Base-by-base conservation (phyloP, 2,113 vertebrate genomes). In the Poeciliopsis retropinna region DNA sequence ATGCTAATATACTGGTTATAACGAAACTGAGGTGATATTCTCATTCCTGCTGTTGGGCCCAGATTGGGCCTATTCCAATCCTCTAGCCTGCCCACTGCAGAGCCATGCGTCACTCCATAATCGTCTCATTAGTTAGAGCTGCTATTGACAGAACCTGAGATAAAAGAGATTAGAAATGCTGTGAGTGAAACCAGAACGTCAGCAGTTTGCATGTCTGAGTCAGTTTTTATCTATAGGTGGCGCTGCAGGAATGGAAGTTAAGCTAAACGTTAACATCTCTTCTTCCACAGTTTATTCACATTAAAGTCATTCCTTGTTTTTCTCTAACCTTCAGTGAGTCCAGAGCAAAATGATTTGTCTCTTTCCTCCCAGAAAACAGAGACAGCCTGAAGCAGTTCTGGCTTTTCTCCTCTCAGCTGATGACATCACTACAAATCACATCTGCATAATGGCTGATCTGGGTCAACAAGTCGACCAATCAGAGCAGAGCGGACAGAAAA, bases 111-210 rank as follows among this genome's bases (percentile, higher is more conserved):
- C 89, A 81, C 85, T 87, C 87, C 90, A 86, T 90, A 92, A 91
- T 92, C 86, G 86, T 88, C 88, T 91, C 88, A 92, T 93, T 94
- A 94, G 94, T 94, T 94, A 93, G 91, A 87, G 70, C 84, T 29
- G 87, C 89, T 94, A 92, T 92, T 93, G 90, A 92, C 91, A 92
- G 90, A 87, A 90, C 87, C 85, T 88, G 90, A 91, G 91, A 93
- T 94, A 89, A 94, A 94, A 91, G 84, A 91, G 93, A 94, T 92
- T 94, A 92, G 76, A 87, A 88, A 81, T 91, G 83, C 86, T 60
- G 72, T 86, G 83, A 91, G 86, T 83, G 86, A 91, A 91, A 89
- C 91, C 90, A 78, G 74, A 87, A 76, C 54, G 60, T 92, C 91
- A 93, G 91, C 94, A 89, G 67, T 90, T 91, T 88, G 75, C 47